phyloP scores from a whole-genome alignment of 2,797 vertebrate genomes.

The Podarcis siculus region DNA sequence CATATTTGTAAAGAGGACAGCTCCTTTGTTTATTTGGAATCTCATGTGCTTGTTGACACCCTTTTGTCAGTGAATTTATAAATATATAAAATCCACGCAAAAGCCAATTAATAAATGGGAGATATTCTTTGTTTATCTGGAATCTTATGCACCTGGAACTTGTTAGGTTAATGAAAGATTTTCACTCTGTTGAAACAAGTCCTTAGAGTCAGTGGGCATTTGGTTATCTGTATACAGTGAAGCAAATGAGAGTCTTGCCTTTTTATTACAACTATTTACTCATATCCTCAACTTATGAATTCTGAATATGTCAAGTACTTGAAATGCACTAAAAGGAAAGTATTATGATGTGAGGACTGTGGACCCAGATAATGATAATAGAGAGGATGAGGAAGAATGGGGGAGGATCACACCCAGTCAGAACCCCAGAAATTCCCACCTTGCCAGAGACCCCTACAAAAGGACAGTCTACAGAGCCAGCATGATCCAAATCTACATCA shows the following conservation, averaged over 20 bases:
- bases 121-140: not conserved
- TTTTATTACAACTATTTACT: not conserved
- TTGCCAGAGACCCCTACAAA: not conserved
- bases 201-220: not conserved
- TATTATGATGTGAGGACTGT: not conserved
- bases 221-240: not conserved
- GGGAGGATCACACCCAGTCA: not conserved
- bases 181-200: not conserved
- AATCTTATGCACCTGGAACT: not conserved
- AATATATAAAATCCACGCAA: not conserved
- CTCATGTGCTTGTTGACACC: not conserved
- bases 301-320: not conserved
- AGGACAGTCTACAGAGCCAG: not conserved
- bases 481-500: not conserved
- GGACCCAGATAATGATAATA: not conserved
- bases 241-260: not conserved
- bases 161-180: not conserved
- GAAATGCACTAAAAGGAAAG: not conserved
- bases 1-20: not conserved
- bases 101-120: not conserved
- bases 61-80: not conserved
- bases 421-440: not conserved
- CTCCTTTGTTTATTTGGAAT: not conserved
- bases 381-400: not conserved
- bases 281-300: not conserved